Evolutionary conservation across 1,140 invertebrate species (phyloP), one percentile per base, ranked within the genome.

Genomic region (Drosophila nigromelanica): DNA sequence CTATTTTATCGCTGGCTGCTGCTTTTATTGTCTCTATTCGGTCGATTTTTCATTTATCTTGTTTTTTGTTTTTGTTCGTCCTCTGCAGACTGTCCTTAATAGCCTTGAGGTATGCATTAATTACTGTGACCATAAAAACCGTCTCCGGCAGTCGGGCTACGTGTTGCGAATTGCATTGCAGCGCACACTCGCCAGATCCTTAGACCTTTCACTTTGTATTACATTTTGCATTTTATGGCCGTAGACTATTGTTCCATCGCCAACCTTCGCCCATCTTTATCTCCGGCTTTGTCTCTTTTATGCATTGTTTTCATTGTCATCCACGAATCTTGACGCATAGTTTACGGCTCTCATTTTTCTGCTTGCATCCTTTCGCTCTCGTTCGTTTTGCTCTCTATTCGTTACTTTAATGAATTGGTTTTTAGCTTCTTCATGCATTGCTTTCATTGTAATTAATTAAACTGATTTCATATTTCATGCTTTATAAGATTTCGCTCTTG

Each of bases 91-190:
- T 67, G 51, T 48, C 43, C 15, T 55, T 74, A 70, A 86, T 87
- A 81, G 86, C 74, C 82, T 87, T 73, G 76, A 86, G 81, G 82
- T 87, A 81, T 86, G 78, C 81, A 87, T 86, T 86, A 86, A 86
- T 86, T 86, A 87, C 82, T 58, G 52, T 73, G 82, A 76, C 80
- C 82, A 78, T 87, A 81, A 87, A 87, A 80, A 70, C 61, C 59
- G 61, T 68, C 73, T 69, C 64, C 54, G 50, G 48, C 76, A 60
- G 77, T 69, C 62, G 37, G 51, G 48, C 62, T 47, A 54, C 48
- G 48, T 54, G 27, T 27, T 27, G 50, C 37, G 15, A 30, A 54
- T 33, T 68, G 63, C 69, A 59, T 40, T 48, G 14, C 14, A 21
- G 50, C 51, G 33, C 59, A 24, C 50, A 47, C 55, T 68, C 43